Percentiles rank a stretch among this genome's conserved stretches.
phyloP scores from a whole-genome alignment of 2,113 vertebrate genomes.

The Gallinago paraguaiae region DNA sequence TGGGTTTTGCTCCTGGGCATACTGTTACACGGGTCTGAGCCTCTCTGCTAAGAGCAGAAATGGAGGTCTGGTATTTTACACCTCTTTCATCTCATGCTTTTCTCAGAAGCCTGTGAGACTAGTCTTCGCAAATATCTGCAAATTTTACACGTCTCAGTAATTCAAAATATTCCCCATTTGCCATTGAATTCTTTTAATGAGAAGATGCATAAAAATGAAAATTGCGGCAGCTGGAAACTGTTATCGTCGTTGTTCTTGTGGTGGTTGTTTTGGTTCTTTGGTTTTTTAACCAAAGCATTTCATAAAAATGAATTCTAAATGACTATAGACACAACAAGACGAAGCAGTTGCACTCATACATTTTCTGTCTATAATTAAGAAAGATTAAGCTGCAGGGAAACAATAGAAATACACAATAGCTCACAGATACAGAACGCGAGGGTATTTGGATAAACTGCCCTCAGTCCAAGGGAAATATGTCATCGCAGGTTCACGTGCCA shows the following conservation, averaged over 20 bases:
- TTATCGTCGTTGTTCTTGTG: background rate
- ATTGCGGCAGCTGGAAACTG: conserved; percentile 25
- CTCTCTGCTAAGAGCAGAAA: background rate
- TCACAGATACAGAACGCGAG: background rate
- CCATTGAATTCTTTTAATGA: conserved; percentile 6
- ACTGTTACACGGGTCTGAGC: background rate
- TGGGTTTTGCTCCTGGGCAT: background rate
- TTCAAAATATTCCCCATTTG: conserved; percentile 42
- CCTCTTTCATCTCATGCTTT: background rate
- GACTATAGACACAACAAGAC: conserved; percentile 16
- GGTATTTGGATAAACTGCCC: conserved; percentile 16
- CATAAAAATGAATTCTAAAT: conserved; percentile 41
- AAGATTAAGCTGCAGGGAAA: conserved; percentile 5
- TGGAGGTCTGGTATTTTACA: background rate
- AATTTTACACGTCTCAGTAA: conserved; percentile 23
- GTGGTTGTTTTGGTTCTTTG: background rate
- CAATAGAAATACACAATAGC: conserved; percentile 3
- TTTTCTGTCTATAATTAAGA: conserved; percentile 35
- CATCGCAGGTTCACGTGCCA: conserved; percentile 8
- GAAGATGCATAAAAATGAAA: conserved; percentile 60
- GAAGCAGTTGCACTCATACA: background rate
- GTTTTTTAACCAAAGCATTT: conserved; percentile 45
- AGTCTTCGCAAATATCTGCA: conserved; percentile 41
- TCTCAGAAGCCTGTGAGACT: background rate
- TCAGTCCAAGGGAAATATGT: conserved; percentile 51